Conservation (phyloP, 2,113 vertebrate species). For the Copsychus sechellarum region DNA sequence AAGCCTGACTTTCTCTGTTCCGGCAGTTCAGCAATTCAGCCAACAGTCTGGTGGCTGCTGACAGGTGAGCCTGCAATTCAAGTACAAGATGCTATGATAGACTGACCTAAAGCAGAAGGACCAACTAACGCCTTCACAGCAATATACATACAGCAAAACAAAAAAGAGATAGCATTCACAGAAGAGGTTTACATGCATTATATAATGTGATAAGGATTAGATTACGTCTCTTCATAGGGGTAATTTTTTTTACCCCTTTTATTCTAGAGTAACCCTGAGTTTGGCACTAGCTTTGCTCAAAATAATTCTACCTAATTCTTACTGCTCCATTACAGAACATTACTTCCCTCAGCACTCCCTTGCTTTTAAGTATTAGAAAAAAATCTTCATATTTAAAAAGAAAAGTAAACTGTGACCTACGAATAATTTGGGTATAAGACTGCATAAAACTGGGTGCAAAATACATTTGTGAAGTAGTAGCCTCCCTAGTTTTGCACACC, state of each 20-base stretch:
- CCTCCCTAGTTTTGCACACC: background rate
- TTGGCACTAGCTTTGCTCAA: background rate
- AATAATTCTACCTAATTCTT: background rate
- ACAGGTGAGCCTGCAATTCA: background rate
- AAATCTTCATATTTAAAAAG: background rate
- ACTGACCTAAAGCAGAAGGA: background rate
- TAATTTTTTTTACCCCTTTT: background rate
- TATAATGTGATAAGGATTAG: background rate
- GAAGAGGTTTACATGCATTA: background rate
- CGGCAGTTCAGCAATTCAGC: background rate
- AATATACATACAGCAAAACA: background rate
- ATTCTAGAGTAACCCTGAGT: background rate
- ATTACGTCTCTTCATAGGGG: background rate
- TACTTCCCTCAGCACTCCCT: background rate
- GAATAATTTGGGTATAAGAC: background rate
- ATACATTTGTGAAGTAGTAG: background rate
- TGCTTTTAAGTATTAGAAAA: background rate
- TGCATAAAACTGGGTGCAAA: background rate
- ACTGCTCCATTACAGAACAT: background rate
- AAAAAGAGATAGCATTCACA: background rate
- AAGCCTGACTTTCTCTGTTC: background rate
- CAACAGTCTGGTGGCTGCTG: background rate
- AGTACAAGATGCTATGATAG: background rate
- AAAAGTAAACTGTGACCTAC: background rate
- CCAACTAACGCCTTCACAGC: background rate